Base-by-base conservation (phyloP, 1,140 invertebrate genomes). In the Ladona fulva region DNA sequence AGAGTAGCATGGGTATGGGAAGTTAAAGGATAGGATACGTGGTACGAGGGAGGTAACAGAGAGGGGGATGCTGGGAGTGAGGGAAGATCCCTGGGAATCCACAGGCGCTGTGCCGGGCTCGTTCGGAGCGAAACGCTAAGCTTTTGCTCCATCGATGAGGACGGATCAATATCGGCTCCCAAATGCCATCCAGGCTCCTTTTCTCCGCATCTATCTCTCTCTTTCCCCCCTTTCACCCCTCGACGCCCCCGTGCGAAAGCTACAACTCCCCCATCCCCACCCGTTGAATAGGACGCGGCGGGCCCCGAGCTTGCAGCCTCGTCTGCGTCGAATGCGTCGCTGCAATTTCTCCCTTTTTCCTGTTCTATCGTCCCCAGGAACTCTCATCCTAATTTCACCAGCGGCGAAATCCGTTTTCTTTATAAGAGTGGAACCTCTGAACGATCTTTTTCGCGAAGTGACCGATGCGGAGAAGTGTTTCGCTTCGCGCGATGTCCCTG, bases 41-140 rank as follows among this genome's bases (percentile, higher is more conserved):
- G 52, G 5, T 3, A 6, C 5, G 52, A 22, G 52, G 52, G 52
- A 12, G 52, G 52, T n/a, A n/a, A n/a, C n/a, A n/a, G 12, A 5
- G 52, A 16, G n/a, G 52, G 12, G 52, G 52, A 12, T 19, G 52
- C 52, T 6, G 52, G 52, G 52, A 66, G 52, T 66, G 52, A 66
- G 29, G 29, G 52, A 66, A 66, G 52, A 66, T 66, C 52, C 52
- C 52, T 66, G 52, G 52, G 52, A 66, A 66, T 66, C 52, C 52
- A 66, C 52, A 66, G 52, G 52, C 52, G 52, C 52, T 16, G 52
- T 66, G n/a, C 52, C 14, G 52, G 52, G 52, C 52, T 66, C 52
- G 52, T 66, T 66, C 52, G 52, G 52, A 66, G 52, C 52, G 52
- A 12, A 66, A 66, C 52, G 52, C 52, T 66, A 66, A 66, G 52